Percentiles rank a stretch among this genome's conserved stretches.
These are phyloP conservation scores for Adela reaumurella DNA, from an alignment of 2,888 invertebrate species.

Conservation along the genomic window DNA sequence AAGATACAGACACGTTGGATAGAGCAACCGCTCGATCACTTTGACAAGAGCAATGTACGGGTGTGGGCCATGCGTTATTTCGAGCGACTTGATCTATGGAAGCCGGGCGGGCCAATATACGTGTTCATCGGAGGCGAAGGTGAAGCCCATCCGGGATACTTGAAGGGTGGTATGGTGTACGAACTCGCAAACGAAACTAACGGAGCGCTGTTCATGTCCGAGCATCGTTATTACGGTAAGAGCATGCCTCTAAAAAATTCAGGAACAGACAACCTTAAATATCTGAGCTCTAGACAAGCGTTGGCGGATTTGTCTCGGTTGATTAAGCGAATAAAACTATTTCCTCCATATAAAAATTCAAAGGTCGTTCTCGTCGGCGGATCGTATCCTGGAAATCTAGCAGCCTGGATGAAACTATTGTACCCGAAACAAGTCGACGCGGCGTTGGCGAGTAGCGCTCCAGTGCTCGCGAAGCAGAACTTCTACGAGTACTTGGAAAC, in stretches of 20 bases:
- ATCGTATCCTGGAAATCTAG: conserved; percentile 41
- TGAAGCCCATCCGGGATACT: conserved; percentile 22
- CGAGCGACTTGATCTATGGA: conserved; percentile 29
- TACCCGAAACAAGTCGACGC: conserved; percentile 39
- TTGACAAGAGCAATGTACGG: conserved; percentile 22
- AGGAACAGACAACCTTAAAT: conserved; percentile 25
- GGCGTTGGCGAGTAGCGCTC: conserved; percentile 38
- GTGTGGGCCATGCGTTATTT: conserved; percentile 39
- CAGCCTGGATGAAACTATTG: conserved; percentile 36
- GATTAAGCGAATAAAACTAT: conserved; percentile 22
- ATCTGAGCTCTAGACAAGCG: conserved; percentile 33
- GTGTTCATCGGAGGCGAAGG: conserved; percentile 35
- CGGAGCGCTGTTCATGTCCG: conserved; percentile 30
- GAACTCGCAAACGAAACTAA: conserved; percentile 38
- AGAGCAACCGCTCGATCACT: conserved; percentile 34
- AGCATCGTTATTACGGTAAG: conserved; percentile 41
- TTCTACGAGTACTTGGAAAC: conserved; percentile 39
- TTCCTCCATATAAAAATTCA: conserved; percentile 20
- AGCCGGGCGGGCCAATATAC: conserved; percentile 28
- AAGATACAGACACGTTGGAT: conserved; percentile 24
- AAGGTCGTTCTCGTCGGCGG: conserved; percentile 41
- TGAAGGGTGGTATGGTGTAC: conserved; percentile 28
- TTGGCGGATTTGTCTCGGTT: conserved; percentile 32
- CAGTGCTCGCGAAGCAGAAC: conserved; percentile 36
- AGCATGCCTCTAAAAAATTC: conserved; percentile 31